Evolutionary conservation across 2,113 vertebrate species (phyloP), one percentile per base, ranked within the genome.

Genomic region (Chionodraco myersi): DNA sequence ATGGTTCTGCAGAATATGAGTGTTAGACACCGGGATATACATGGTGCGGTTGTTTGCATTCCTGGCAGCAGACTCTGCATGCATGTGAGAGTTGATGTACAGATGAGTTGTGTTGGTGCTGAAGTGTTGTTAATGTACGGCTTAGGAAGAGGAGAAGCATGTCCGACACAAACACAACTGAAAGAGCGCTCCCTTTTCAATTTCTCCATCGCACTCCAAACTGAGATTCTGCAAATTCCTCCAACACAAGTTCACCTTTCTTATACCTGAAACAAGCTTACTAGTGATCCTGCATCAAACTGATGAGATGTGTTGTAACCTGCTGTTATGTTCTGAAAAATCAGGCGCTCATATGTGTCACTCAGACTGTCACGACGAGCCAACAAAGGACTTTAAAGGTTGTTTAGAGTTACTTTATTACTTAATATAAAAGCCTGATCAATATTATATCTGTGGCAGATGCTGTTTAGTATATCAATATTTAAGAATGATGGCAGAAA

Each of bases 21-120:
- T 82, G 88, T 90, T 84, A 85, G 90, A 87, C 87, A 15, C 12
- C 60, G 80, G 87, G 87, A 91, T 93, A 93, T 92, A 93, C 90
- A 89, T 76, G 70, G 84, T 69, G 85, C 81, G 67, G 72, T 88
- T 94, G 90, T 92, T 93, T 91, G 89, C 91, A 94, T 92, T 90
- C 91, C 93, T 84, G 72, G 79, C 65, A 30, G 64, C 72, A 79
- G 88, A 47, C 74, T 60, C 60, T 0, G 15, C 64, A 63, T 89
- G 79, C 86, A 74, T 83, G 89, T 77, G 64, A 70, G 73, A 77
- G 75, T 26, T 75, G 67, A 88, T 66, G 86, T 78, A 83, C 77
- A 75, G 83, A 92, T 89, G 82, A 88, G 83, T 79, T 52, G 65
- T 66, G 86, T 70, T 74, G 87, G 75, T 79, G 72, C 34, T 88